These are phyloP conservation scores for Hystrix cristata DNA, from an alignment of 2,113 vertebrate species.

Conservation along the genomic window DNA sequence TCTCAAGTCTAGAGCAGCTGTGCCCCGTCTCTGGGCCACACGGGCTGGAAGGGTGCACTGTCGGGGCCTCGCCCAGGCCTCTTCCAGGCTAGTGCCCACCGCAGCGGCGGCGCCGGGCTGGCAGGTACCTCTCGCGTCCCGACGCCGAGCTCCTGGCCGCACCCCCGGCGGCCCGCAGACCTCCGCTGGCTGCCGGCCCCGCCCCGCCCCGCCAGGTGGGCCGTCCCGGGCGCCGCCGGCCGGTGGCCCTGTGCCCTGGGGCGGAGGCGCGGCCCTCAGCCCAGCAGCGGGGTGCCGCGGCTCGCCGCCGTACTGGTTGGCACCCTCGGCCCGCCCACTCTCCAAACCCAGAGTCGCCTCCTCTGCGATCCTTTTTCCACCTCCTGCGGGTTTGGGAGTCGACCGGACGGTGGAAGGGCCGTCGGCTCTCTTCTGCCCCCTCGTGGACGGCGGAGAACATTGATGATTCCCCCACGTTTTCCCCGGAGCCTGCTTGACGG, in stretches of 20 bases:
- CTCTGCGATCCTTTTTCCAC: background rate
- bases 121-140: no score
- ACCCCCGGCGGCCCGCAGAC: background rate
- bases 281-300: background rate
- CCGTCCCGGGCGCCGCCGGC: background rate
- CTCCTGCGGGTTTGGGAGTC: background rate
- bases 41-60: background rate
- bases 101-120: background rate
- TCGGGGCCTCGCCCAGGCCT: background rate
- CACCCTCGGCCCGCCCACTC: background rate
- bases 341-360: background rate
- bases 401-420: background rate
- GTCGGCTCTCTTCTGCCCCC: background rate
- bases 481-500: background rate
- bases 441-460: background rate
- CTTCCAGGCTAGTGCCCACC: background rate
- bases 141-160: no score
- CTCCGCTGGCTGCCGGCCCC: background rate
- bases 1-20: background rate
- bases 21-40: background rate
- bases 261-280: background rate
- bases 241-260: background rate
- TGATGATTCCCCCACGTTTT: background rate
- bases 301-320: background rate
- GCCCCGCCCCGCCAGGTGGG: background rate